phyloP scores from a whole-genome alignment of 2,888 invertebrate species.

The Abrostola triplasia region DNA sequence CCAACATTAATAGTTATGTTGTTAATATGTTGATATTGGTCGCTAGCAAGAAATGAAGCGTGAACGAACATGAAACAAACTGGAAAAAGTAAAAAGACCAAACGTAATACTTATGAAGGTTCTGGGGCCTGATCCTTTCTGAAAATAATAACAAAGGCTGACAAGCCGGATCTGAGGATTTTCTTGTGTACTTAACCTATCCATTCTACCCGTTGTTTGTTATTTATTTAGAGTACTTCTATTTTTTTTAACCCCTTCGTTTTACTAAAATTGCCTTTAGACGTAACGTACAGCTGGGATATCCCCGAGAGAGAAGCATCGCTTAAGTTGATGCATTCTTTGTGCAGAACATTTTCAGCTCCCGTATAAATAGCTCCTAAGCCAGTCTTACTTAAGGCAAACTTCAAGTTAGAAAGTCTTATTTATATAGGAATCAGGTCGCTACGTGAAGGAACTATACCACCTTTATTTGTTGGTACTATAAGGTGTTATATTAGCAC shows the following conservation, averaged over 20 bases:
- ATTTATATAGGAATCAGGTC: too few species aligned
- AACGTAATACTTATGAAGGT: constrained; percentile 23
- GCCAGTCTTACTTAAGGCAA: too few species aligned
- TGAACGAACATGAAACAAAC: constrained; percentile 18
- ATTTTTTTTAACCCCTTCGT: constrained; percentile 18
- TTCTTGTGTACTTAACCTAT: constrained; percentile 24
- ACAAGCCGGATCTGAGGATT: constrained; percentile 7
- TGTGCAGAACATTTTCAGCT: constrained; percentile 1
- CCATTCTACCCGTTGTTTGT: constrained; percentile 13
- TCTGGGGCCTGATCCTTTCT: constrained; percentile 2
- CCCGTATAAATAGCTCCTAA: not conserved
- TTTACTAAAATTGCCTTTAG: constrained; percentile 7
- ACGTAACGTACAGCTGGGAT: not conserved
- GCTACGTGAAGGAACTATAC: too few species aligned
- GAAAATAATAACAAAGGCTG: constrained; percentile 24
- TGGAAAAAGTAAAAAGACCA: constrained; percentile 19
- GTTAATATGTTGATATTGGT: constrained; percentile 45
- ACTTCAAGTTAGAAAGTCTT: too few species aligned
- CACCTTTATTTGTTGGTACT: too few species aligned
- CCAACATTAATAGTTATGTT: constrained; percentile 44
- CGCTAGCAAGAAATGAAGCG: constrained; percentile 14
- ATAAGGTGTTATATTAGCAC: too few species aligned
- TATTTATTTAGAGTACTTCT: constrained; percentile 23
- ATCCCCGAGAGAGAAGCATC: not conserved
- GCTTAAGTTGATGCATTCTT: constrained; percentile 3